Base-by-base conservation (phyloP, 1,140 invertebrate species). In the Dendroctonus valens region DNA sequence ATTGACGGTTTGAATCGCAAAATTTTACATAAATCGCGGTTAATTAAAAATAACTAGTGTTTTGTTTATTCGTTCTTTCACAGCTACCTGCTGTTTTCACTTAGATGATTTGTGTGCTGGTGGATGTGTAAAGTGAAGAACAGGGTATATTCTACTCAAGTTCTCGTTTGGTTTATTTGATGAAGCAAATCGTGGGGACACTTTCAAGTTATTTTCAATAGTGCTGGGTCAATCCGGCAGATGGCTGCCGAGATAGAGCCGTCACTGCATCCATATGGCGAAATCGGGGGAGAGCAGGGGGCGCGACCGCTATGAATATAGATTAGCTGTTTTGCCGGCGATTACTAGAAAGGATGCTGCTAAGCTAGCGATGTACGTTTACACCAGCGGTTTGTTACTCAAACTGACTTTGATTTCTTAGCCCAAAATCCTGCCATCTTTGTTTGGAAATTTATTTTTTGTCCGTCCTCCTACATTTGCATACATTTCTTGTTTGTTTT, bases 271-370 rank as follows among this genome's bases (percentile, higher is more conserved):
- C 50, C 64, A 66, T 66, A 66, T 66, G 64, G 55, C 55, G 15
- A 12, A 44, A 46, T 38, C 53, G 11, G 65, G 60, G 59, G 58
- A 61, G 62, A 50, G 37, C 48, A 64, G 53, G 60, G 67, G 52
- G 63, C 44, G 66, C 69, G 69, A 65, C 57, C 64, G 65, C 70
- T 71, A 75, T 75, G 74, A 73, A 75, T 75, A 75, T 74, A 75
- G 74, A 75, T 74, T 74, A 75, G 73, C 74, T 75, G 71, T 73
- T 75, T 75, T 75, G 70, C 72, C 70, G 71, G 44, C 55, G 41
- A 59, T 59, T 66, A 59, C 55, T 59, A 59, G 57, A 57, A 54
- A 59, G 55, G 63, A 65, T 65, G 63, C 63, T 65, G 63, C 53
- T 38, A 39, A n/a, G 15, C 11, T n/a, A 39, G 40, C n/a, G 39